Base-by-base conservation (phyloP, 2,113 vertebrate genomes). In the Sinocyclocheilus anshuiensis region DNA sequence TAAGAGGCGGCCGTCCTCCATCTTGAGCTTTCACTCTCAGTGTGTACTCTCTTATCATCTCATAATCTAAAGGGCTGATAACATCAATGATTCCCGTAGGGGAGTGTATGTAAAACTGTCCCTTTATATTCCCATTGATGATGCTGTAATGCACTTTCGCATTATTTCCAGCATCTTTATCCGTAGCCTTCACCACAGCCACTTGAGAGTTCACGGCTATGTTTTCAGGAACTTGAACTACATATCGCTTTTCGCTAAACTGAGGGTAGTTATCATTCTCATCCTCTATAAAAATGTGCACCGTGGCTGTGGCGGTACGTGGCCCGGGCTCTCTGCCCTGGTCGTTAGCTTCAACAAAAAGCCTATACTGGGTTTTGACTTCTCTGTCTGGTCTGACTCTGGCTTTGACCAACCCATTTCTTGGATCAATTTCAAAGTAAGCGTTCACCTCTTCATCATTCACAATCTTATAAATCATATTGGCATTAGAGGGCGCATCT, bases 241-340 rank as follows among this genome's bases (percentile, higher is more conserved):
- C 90, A 1, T 97, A 97, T 65, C 96, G 94, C 75, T 96, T 96
- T 91, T 97, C 95, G 0, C 95, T 95, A 89, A 97, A 97, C 93
- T 97, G 97, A 0, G 97, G 97, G 85, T 95, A 96, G 89, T 97
- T 97, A 90, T 97, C 97, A 0, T 97, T 97, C 84, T 97, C 97
- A 1, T 97, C 97, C 91, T 97, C 97, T 2, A 97, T 93, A 0
- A 91, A 86, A 81, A 97, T 96, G 88, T 96, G 94, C 29, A 97
- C 96, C 0, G 94, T 96, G 24, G 96, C 96, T 0, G 96, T 96
- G 86, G 96, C 95, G 0, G 95, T 96, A 36, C 93, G 95, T 0
- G 96, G 96, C 1, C 95, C 96, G 0, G 96, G 97, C 53, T 96
- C 95, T 90, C 94, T 96, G 61, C 97, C 97, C 89, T 96, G 97